A percentile compares a stretch with the other conserved stretches of the same genome.
Conservation (phyloP, 1,140 invertebrate species). For the Ctenoplectra terminalis region DNA sequence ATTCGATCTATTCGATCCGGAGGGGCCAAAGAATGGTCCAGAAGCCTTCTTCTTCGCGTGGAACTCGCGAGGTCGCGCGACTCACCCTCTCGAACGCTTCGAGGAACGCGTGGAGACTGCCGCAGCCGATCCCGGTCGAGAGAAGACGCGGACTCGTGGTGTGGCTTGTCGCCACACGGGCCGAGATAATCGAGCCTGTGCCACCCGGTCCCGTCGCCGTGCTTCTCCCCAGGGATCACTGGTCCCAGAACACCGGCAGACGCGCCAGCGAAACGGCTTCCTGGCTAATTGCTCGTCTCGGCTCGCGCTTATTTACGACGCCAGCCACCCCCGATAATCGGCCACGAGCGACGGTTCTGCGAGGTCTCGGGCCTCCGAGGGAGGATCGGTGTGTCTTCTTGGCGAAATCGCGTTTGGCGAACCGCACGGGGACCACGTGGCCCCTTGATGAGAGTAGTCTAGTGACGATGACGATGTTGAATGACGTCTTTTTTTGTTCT, state of each 20-base stretch:
- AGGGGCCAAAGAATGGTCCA: not conserved
- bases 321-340: slow-evolving; percentile 47
- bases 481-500: not conserved
- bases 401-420: not conserved
- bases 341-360: slow-evolving; percentile 24
- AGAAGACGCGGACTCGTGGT: slow-evolving; percentile 68
- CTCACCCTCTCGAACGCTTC: slow-evolving; percentile 46
- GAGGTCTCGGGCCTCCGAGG: not conserved
- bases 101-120: slow-evolving; percentile 72
- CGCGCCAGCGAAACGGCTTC: slow-evolving; percentile 54
- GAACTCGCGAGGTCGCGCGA: not conserved
- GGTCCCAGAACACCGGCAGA: slow-evolving; percentile 71
- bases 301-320: slow-evolving; percentile 71
- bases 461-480: not conserved
- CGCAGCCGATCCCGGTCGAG: slow-evolving; percentile 56
- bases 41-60: not conserved
- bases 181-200: slow-evolving; percentile 78
- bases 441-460: not conserved
- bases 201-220: slow-evolving; percentile 81
- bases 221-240: slow-evolving; percentile 74
- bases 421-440: slow-evolving; percentile 5
- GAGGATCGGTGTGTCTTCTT: not conserved
- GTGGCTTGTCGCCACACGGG: slow-evolving; percentile 46
- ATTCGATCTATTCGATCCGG: not conserved
- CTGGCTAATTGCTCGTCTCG: slow-evolving; percentile 66